Evolutionary conservation across 2,797 vertebrate species (phyloP), one percentile per base, ranked within the genome.

Genomic region (Lateolabrax maculatus): DNA sequence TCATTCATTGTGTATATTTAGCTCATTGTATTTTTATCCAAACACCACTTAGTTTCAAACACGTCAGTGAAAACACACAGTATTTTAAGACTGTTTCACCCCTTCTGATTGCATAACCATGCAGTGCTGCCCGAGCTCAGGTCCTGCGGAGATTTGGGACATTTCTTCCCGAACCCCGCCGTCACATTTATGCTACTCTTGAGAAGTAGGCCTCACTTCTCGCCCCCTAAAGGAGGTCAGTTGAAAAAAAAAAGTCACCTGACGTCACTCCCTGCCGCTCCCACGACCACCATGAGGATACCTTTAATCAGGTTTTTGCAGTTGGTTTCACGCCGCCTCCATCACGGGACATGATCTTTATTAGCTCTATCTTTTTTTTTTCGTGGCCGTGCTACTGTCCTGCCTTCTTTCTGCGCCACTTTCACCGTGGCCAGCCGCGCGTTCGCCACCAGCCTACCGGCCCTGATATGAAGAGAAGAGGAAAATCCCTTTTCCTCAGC

Each of bases 1-100:
- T 92, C 84, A 71, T 90, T 79, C 68, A 6, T 74, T 71, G 88
- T 76, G 82, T 90, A 83, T 87, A 83, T 89, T 93, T 91, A 91
- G 90, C 91, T 90, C 78, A 36, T 87, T 75, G 71, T 90, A 75
- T 88, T 89, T 84, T 79, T 71, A 86, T 70, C 84, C 80, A 49
- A 67, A 72, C 41, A 21, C 34, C 80, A 60, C 70, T 78, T 68
- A 3, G 43, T 80, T 79, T 88, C 66, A 81, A 83, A 80, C 80
- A 84, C 81, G 75, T 55, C 71, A 52, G 68, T 79, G 61, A 51
- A 80, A 80, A 78, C 75, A 83, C 62, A 60, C 64, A 49, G 68
- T 83, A 73, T 89, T 85, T 84, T 72, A 75, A 84, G 61, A 83
- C 83, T 13, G 58, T 53, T 81, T 80, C 75, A 41, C 75, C 66